These are phyloP conservation scores for Threskiornis aethiopicus DNA, from an alignment of 2,797 vertebrate genomes.

Conservation along the genomic window DNA sequence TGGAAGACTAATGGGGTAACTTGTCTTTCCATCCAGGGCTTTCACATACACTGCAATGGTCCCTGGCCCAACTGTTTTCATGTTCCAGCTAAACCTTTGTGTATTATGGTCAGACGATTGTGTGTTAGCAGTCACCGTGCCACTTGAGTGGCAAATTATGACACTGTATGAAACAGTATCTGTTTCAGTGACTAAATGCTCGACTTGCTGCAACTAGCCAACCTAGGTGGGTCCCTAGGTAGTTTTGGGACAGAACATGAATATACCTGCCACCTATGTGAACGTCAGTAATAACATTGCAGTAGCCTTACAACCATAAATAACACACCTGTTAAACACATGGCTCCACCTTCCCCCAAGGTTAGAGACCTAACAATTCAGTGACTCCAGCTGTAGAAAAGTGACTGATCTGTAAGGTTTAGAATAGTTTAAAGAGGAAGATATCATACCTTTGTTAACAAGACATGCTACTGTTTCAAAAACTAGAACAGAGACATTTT, in stretches of 20 bases:
- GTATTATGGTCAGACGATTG: background rate
- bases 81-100: background rate
- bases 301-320: background rate
- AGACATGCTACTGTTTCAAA: background rate
- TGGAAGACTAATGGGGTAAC: background rate
- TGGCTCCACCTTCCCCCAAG: background rate
- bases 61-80: background rate
- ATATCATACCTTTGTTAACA: background rate
- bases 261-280: background rate
- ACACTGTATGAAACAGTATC: background rate
- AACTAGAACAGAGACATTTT: background rate
- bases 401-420: background rate
- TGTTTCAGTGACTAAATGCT: background rate
- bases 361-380: background rate
- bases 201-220: background rate
- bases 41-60: background rate
- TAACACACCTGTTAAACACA: background rate
- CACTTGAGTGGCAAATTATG: background rate
- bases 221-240: background rate
- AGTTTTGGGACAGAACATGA: background rate
- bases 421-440: background rate
- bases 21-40: background rate
- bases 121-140: background rate
- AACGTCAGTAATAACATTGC: background rate
- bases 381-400: background rate